A percentile compares a stretch with the other conserved stretches of the same genome.
Evolutionary conservation across 1,140 invertebrate species (phyloP).

Genomic region (Triops cancriformis): DNA sequence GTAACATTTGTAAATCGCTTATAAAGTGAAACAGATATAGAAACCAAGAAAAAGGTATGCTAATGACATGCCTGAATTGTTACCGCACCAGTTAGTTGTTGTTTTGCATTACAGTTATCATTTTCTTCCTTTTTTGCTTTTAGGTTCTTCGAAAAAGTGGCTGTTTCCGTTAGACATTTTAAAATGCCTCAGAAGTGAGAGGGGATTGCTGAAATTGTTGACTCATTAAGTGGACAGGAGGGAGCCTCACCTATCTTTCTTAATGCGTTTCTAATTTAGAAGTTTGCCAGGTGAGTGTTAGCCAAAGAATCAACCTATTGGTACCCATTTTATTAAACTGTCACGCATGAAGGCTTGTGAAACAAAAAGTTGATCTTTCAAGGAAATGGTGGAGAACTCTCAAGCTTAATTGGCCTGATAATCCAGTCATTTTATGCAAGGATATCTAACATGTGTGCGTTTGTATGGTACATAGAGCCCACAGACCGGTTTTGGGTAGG

Average conservation of each 20-base stretch:
- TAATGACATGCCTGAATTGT: background rate
- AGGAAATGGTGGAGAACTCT: background rate
- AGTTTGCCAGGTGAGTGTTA: background rate
- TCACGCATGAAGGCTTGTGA: background rate
- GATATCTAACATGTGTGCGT: background rate
- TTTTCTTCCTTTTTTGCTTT: background rate
- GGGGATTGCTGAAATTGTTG: background rate
- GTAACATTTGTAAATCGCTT: no score
- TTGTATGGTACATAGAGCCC: background rate
- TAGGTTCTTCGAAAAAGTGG: background rate
- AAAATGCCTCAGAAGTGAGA: no score
- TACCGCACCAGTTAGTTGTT: background rate
- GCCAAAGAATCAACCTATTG: background rate
- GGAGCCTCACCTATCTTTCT: no score
- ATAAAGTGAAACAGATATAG: background rate
- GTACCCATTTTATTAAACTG: background rate
- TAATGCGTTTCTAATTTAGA: background rate
- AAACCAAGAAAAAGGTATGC: background rate
- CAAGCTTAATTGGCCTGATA: constrained; percentile 2
- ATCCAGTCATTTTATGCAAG: background rate
- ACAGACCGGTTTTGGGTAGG: background rate
- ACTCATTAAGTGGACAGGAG: background rate
- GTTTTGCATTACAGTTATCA: background rate
- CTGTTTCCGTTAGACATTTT: no score
- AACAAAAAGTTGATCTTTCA: background rate